A percentile compares a stretch with the other conserved stretches of the same genome.
phyloP scores from a whole-genome alignment of 2,797 vertebrate genomes.

The Siniperca obscura region DNA sequence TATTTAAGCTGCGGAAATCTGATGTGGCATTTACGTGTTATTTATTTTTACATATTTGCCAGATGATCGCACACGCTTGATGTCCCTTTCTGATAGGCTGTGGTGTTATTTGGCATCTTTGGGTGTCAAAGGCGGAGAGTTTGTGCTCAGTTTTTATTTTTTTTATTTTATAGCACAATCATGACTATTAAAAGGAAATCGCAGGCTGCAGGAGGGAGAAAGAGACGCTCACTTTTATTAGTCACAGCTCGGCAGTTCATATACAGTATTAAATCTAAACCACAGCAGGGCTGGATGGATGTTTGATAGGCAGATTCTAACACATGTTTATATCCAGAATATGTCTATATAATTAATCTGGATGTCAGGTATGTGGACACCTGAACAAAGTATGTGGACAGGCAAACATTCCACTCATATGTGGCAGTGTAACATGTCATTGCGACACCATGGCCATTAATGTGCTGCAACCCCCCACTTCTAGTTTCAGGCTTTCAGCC shows the following conservation, averaged over 20 bases:
- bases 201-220: conserved; percentile 13
- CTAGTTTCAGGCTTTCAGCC: background rate
- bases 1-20: conserved; percentile 19
- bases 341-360: background rate
- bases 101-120: conserved; percentile 12
- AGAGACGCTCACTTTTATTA: conserved; percentile 53
- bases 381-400: background rate
- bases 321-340: background rate
- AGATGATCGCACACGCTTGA: conserved; percentile 11
- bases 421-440: background rate
- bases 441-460: background rate
- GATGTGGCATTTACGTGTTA: conserved; percentile 30
- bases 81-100: conserved; percentile 24
- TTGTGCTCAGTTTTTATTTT: background rate
- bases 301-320: conserved; percentile 20
- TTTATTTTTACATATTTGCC: conserved; percentile 19
- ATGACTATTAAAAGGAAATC: conserved; percentile 38
- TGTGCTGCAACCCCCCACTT: background rate
- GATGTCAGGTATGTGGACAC: background rate
- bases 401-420: background rate
- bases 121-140: background rate
- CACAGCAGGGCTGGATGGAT: background rate
- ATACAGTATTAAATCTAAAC: conserved; percentile 16
- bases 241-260: conserved; percentile 16
- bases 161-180: conserved; percentile 15